These are phyloP conservation scores for Hippasteria phrygiana DNA, from an alignment of 53 echinoderm and acorn worm genomes.

Conservation along the genomic window DNA sequence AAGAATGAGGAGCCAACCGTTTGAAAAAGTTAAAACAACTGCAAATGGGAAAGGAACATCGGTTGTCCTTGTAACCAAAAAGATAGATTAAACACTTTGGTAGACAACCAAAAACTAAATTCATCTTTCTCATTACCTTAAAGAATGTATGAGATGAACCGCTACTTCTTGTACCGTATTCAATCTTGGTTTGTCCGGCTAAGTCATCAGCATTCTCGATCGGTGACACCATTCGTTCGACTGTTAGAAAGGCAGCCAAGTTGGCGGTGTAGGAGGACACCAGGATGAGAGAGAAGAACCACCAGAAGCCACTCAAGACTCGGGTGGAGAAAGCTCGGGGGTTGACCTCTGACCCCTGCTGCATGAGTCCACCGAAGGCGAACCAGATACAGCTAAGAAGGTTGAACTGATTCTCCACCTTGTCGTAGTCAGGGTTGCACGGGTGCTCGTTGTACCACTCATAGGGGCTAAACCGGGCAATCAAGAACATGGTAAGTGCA, in stretches of 20 bases:
- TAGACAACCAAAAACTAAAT: too few relatives aligned
- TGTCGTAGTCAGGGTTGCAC: conserved; percentile 97
- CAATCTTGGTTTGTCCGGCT: conserved; percentile 88
- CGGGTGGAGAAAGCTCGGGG: conserved; percentile 96
- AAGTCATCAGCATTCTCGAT: conserved; percentile 93
- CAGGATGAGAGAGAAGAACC: conserved; percentile 98
- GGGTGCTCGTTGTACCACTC: conserved; percentile 99
- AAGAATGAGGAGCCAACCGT: too few relatives aligned
- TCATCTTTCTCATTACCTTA: conserved; percentile 64
- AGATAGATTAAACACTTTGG: too few relatives aligned
- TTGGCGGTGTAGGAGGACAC: conserved; percentile 99
- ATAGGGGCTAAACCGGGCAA: conserved; percentile 97
- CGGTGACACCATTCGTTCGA: conserved; percentile 95
- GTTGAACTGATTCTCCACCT: conserved; percentile 98
- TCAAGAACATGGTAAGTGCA: conserved; percentile 88
- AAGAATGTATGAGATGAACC: conserved; percentile 94
- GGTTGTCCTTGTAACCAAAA: too few relatives aligned
- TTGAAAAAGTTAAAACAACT: too few relatives aligned
- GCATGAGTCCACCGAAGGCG: conserved; percentile 98
- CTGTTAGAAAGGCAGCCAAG: conserved; percentile 96
- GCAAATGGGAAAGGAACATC: too few relatives aligned
- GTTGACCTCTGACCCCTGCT: conserved; percentile 98
- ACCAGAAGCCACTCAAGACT: conserved; percentile 97
- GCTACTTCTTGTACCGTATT: conserved; percentile 93
- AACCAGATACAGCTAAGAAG: conserved; percentile 98